Conservation (phyloP, 2,888 invertebrate species). For the Amorpha juglandis region DNA sequence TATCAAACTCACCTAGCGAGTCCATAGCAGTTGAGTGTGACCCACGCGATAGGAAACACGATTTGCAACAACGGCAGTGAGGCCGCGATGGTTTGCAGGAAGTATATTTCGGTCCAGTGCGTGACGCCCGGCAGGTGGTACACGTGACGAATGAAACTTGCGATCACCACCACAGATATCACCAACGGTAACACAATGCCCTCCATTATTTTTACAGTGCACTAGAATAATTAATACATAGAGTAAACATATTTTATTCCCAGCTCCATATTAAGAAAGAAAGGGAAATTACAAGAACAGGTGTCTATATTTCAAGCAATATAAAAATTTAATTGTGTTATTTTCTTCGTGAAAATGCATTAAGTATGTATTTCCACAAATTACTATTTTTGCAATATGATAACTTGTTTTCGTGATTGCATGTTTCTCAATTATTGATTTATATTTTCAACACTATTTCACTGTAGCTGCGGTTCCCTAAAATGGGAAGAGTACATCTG, state of each 20-base stretch:
- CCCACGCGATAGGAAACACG: conserved; percentile 94
- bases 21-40: conserved; percentile 93
- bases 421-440: too few relatives aligned
- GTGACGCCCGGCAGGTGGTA: conserved; percentile 86
- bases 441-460: too few relatives aligned
- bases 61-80: conserved; percentile 93
- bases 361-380: too few relatives aligned
- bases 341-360: too few relatives aligned
- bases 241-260: neutral
- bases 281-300: too few relatives aligned
- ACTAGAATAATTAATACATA: conserved; percentile 56
- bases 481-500: too few relatives aligned
- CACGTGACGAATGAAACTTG: conserved; percentile 87
- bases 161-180: conserved; percentile 85
- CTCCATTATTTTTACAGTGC: conserved; percentile 91
- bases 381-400: too few relatives aligned
- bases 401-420: too few relatives aligned
- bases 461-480: too few relatives aligned
- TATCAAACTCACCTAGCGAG: conserved; percentile 85
- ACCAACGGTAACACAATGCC: conserved; percentile 88
- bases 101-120: conserved; percentile 89
- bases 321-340: too few relatives aligned
- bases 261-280: neutral
- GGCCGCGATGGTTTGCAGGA: conserved; percentile 89
- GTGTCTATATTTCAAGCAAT: too few relatives aligned